Evolutionary conservation across 2,113 vertebrate genomes (phyloP).

Genomic region (Seriola quinqueradiata): DNA sequence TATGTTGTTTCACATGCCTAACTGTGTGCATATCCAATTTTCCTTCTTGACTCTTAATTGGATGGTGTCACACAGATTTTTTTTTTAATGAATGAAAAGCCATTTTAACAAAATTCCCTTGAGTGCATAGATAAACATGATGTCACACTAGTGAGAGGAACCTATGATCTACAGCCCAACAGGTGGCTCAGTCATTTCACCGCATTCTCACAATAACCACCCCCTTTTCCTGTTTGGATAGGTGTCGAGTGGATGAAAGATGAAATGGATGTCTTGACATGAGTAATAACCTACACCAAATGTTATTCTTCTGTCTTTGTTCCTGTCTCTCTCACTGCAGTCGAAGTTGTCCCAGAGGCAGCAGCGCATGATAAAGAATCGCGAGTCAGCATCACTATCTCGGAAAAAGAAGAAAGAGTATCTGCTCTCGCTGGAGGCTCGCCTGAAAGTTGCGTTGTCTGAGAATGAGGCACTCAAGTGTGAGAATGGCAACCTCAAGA

Average conservation of each 20-base stretch:
- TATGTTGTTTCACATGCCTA: constrained; percentile 3
- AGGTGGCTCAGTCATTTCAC: constrained; percentile 33
- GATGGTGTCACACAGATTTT: not conserved
- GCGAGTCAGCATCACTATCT: constrained; percentile 94
- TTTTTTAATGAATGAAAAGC: constrained; percentile 10
- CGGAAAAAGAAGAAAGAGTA: constrained; percentile 98
- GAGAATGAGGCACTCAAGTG: constrained; percentile 93
- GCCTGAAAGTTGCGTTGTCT: constrained; percentile 88
- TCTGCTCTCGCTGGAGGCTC: constrained; percentile 90
- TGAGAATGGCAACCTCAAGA: constrained; percentile 93
- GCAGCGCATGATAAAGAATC: constrained; percentile 97
- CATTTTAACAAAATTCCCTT: not conserved
- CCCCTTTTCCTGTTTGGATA: constrained; percentile 38
- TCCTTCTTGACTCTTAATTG: not conserved
- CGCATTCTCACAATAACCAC: constrained; percentile 24
- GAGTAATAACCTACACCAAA: constrained; percentile 10
- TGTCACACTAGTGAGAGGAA: constrained; percentile 27
- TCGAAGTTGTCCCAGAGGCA: constrained; percentile 89
- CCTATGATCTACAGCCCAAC: constrained; percentile 34
- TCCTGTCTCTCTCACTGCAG: constrained; percentile 70
- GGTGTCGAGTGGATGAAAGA: constrained; percentile 19
- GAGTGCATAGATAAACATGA: constrained; percentile 31
- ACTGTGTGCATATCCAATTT: not conserved
- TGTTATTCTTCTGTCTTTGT: constrained; percentile 21
- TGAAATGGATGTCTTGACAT: not conserved